Conservation (phyloP, 2,888 invertebrate species). For the Gnatocerus cornutus region DNA sequence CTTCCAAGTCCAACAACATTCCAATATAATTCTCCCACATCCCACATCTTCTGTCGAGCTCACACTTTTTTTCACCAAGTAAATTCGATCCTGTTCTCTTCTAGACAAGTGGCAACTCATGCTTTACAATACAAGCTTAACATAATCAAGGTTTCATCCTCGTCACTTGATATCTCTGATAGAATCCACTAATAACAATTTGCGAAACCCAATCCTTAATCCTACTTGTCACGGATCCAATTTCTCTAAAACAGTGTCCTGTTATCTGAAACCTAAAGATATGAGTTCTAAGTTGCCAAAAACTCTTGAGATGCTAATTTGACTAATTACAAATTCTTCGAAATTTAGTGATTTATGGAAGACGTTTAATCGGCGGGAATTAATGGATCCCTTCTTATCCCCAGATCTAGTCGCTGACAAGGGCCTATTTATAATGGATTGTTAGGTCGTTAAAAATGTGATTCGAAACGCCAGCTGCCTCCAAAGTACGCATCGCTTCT, state of each 20-base stretch:
- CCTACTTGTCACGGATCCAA: conserved; percentile 25
- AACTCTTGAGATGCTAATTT: background rate
- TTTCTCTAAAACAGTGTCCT: conserved; percentile 19
- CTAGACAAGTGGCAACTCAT: conserved; percentile 22
- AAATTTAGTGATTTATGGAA: conserved; percentile 9
- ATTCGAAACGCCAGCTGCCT: conserved; percentile 27
- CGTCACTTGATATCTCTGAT: conserved; percentile 20
- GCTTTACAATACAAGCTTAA: conserved; percentile 23
- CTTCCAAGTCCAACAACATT: background rate
- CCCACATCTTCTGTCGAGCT: background rate
- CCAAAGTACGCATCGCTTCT: conserved; percentile 20
- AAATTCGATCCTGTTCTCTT: conserved; percentile 12
- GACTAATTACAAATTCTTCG: background rate
- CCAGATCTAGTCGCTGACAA: conserved; percentile 16
- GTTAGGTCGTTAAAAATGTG: conserved; percentile 23
- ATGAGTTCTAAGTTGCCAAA: background rate
- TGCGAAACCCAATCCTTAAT: conserved; percentile 18
- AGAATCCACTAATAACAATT: conserved; percentile 25
- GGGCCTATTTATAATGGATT: conserved; percentile 17
- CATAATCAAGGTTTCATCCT: conserved; percentile 21
- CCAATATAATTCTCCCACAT: no score
- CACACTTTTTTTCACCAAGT: background rate
- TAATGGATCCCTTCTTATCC: conserved; percentile 11
- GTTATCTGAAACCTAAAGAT: conserved; percentile 5
- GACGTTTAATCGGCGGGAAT: background rate